Percentiles rank a stretch among this genome's conserved stretches.
phyloP scores from a whole-genome alignment of 2,113 vertebrate species.

The Tragulus kanchil region DNA sequence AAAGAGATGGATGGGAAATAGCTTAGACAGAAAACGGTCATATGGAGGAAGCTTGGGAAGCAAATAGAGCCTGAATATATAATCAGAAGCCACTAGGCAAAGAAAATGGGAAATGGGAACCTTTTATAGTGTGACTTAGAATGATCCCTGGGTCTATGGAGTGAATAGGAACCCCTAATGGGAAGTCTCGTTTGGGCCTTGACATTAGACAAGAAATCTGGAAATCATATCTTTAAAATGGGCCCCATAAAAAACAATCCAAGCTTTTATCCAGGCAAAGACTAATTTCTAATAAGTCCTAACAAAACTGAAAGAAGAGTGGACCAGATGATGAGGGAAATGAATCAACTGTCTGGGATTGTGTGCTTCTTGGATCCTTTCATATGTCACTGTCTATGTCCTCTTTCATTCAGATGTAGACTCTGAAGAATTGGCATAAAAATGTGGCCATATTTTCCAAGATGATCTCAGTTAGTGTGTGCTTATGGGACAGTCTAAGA shows the following conservation, averaged over 20 bases:
- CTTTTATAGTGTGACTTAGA: background rate
- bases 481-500: background rate
- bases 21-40: background rate
- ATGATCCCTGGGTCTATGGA: background rate
- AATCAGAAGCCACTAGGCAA: background rate
- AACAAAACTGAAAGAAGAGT: background rate
- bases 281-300: background rate
- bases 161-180: background rate
- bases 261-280: background rate
- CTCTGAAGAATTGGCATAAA: constrained; percentile 4
- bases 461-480: background rate
- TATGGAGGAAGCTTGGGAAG: background rate
- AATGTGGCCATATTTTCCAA: background rate
- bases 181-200: background rate
- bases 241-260: background rate
- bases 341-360: background rate
- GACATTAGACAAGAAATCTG: background rate
- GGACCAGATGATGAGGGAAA: background rate
- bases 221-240: background rate
- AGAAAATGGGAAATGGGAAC: background rate
- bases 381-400: background rate
- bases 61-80: background rate
- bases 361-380: background rate
- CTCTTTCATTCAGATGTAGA: background rate
- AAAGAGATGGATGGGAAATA: background rate